These are phyloP conservation scores for Drosophila aldrichi DNA, from an alignment of 2,888 invertebrate species.

Conservation along the genomic window DNA sequence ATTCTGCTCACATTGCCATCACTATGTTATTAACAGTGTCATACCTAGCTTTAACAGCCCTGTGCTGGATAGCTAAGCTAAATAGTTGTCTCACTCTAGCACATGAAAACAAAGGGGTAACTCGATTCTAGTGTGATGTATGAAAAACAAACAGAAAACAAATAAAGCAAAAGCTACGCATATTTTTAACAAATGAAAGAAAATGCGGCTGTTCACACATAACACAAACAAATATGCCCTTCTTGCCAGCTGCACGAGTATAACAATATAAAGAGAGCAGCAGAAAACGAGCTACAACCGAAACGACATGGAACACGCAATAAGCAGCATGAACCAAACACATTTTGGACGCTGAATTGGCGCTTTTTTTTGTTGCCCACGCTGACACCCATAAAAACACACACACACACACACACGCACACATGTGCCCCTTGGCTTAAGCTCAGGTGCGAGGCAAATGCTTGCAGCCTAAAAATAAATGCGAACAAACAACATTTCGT, in stretches of 20 bases:
- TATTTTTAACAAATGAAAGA: too few species aligned
- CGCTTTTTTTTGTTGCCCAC: constrained; percentile 54
- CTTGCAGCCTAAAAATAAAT: constrained; percentile 38
- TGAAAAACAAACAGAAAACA: neutral
- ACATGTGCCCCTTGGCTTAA: constrained; percentile 2
- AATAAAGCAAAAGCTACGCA: neutral
- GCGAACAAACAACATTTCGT: constrained; percentile 38
- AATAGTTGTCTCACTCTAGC: neutral
- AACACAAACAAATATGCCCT: neutral
- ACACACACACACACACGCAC: constrained; percentile 10
- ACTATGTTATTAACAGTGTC: neutral
- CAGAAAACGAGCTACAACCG: constrained; percentile 30
- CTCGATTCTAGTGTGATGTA: neutral
- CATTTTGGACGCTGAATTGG: constrained; percentile 69
- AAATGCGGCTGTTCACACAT: too few species aligned
- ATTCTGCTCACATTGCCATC: neutral
- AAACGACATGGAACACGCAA: constrained; percentile 65
- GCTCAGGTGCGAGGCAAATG: constrained; percentile 42
- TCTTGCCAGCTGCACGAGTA: neutral
- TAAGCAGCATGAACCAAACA: constrained; percentile 60
- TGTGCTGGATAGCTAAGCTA: neutral
- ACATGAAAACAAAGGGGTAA: neutral
- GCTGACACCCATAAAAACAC: constrained; percentile 11
- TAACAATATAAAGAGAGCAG: constrained; percentile 2
- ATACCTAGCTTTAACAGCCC: neutral